Evolutionary conservation across 2,113 vertebrate genomes (phyloP).

Genomic region (Eudorcas thomsonii): DNA sequence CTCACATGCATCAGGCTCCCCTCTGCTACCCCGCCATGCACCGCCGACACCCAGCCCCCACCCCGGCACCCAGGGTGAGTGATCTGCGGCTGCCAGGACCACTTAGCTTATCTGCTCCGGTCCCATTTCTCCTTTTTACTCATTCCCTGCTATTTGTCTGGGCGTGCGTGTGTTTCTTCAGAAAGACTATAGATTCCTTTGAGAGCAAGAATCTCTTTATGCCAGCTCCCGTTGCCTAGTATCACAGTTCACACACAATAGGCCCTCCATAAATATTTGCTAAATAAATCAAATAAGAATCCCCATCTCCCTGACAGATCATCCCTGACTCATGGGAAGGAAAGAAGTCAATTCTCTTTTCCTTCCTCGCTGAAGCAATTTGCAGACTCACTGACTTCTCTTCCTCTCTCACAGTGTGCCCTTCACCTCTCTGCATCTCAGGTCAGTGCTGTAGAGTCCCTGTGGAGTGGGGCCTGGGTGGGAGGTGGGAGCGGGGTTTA

Average conservation of each 20-base stretch:
- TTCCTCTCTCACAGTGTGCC: not conserved
- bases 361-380: not conserved
- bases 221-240: not conserved
- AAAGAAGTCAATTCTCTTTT: not conserved
- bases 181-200: not conserved
- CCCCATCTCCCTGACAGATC: not conserved
- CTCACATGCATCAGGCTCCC: not conserved
- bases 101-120: not conserved
- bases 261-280: conserved; percentile 13
- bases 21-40: rapidly evolving
- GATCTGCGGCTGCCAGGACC: not conserved
- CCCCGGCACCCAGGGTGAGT: not conserved
- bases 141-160: not conserved
- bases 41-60: not conserved
- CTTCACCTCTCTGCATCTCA: not conserved
- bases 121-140: not conserved
- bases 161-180: not conserved
- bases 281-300: conserved; percentile 34
- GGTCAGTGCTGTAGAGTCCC: rapidly evolving
- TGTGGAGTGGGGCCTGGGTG: rapidly evolving
- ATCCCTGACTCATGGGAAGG: not conserved
- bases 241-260: not conserved
- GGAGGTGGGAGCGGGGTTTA: rapidly evolving
- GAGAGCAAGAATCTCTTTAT: not conserved
- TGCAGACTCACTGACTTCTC: not conserved